These are phyloP conservation scores for Drosophila atripex DNA, from an alignment of 2,888 invertebrate genomes.

Conservation along the genomic window DNA sequence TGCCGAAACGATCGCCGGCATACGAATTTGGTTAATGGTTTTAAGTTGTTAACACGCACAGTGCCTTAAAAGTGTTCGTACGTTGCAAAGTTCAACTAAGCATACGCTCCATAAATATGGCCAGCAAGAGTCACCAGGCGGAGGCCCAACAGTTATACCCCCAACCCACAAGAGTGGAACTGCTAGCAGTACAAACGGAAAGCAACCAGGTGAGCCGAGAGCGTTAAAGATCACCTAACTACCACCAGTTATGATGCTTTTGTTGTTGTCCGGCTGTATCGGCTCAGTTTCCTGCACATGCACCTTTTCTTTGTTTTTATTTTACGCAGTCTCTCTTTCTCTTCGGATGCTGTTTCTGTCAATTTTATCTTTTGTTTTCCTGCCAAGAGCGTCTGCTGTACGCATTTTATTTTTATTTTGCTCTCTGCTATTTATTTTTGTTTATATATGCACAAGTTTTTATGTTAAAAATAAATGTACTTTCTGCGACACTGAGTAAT, in stretches of 20 bases:
- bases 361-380: conserved; percentile 17
- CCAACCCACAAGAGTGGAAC: conserved; percentile 55
- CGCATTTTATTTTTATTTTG: conserved; percentile 32
- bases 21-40: conserved; percentile 23
- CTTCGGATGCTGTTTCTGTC: conserved; percentile 27
- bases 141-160: conserved; percentile 64
- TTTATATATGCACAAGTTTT: conserved; percentile 2
- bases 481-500: not conserved
- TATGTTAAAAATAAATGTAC: not conserved
- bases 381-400: conserved; percentile 3
- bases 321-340: conserved; percentile 26
- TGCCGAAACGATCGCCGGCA: conserved; percentile 37
- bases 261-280: not conserved
- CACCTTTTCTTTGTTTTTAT: conserved; percentile 32
- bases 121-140: conserved; percentile 29
- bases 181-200: conserved; percentile 60
- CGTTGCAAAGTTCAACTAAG: conserved; percentile 3
- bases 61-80: conserved; percentile 41
- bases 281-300: conserved; percentile 17
- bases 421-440: conserved; percentile 1
- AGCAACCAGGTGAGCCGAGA: conserved; percentile 62
- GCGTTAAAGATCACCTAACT: conserved; percentile 18
- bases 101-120: conserved; percentile 49
- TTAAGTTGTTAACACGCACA: conserved; percentile 26
- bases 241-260: conserved; percentile 6